These are phyloP conservation scores for Hippoglossus stenolepis DNA, from an alignment of 2,113 vertebrate species.

Conservation along the genomic window DNA sequence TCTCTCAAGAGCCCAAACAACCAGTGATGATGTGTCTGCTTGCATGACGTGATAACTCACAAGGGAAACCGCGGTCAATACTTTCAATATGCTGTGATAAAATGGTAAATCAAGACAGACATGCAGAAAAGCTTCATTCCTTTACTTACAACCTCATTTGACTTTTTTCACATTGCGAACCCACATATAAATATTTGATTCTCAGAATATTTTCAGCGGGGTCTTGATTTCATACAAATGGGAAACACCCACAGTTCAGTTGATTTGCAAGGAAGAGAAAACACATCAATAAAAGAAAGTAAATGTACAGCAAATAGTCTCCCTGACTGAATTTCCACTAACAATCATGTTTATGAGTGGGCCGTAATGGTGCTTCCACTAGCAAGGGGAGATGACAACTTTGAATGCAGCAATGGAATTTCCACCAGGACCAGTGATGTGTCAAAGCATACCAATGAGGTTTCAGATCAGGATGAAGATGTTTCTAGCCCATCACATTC, in stretches of 20 bases:
- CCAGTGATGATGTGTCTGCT: too few species aligned
- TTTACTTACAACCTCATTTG: too few species aligned
- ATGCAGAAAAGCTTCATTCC: too few species aligned
- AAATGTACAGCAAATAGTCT: background rate
- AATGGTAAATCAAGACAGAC: too few species aligned
- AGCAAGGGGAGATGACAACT: conserved; percentile 4
- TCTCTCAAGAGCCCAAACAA: too few species aligned
- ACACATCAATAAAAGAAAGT: background rate
- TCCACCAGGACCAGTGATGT: background rate
- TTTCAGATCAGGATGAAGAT: background rate
- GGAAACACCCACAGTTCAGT: background rate
- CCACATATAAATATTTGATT: too few species aligned
- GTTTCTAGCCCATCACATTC: background rate
- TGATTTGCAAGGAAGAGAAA: background rate
- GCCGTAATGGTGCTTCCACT: background rate
- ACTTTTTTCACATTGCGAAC: too few species aligned
- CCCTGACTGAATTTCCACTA: background rate
- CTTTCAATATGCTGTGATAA: too few species aligned
- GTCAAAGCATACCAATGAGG: conserved; percentile 1
- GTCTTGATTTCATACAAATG: too few species aligned
- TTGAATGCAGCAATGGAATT: conserved; percentile 2
- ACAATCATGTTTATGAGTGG: background rate
- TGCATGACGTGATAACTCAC: too few species aligned
- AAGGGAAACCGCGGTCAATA: too few species aligned
- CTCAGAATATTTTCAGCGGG: too few species aligned